Evolutionary conservation across 2,113 vertebrate species (phyloP).

Genomic region (Nothobranchius kuhntae): DNA sequence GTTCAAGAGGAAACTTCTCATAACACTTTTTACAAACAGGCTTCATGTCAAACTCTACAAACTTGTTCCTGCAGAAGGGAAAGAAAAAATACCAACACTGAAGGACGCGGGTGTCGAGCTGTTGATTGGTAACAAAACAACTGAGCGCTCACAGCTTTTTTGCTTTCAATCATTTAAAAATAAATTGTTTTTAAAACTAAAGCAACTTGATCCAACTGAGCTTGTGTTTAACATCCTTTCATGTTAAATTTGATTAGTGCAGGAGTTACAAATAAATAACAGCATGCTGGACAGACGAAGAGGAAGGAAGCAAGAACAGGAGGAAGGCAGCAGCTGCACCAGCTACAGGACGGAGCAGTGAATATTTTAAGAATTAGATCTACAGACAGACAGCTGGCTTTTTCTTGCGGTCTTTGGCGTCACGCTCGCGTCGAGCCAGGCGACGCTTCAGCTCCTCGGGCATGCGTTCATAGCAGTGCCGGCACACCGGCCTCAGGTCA

Average conservation of each 20-base stretch:
- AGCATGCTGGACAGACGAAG: background rate
- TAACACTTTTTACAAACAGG: slow-evolving; percentile 99
- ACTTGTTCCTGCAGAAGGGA: slow-evolving; percentile 90
- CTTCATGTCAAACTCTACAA: slow-evolving; percentile 99
- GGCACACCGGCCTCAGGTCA: slow-evolving; percentile 97
- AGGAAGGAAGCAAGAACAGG: background rate
- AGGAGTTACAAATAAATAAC: slow-evolving; percentile 5
- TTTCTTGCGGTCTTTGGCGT: slow-evolving; percentile 91
- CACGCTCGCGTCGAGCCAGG: slow-evolving; percentile 90
- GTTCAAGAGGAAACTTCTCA: slow-evolving; percentile 96
- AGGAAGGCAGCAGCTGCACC: slow-evolving; percentile 65
- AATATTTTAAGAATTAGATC: slow-evolving; percentile 57
- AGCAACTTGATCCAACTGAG: background rate
- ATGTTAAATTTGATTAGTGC: background rate
- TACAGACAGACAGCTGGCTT: slow-evolving; percentile 89
- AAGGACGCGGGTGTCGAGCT: background rate
- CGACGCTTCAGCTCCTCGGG: slow-evolving; percentile 97
- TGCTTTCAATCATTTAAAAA: background rate
- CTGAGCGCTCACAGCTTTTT: background rate
- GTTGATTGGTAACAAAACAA: slow-evolving; percentile 7
- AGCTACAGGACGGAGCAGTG: slow-evolving; percentile 75
- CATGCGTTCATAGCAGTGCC: slow-evolving; percentile 95
- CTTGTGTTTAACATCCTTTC: background rate
- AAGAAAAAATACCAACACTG: slow-evolving; percentile 18
- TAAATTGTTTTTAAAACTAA: background rate